These are phyloP conservation scores for Ophraella communa DNA, from an alignment of 2,888 invertebrate species.

Conservation along the genomic window DNA sequence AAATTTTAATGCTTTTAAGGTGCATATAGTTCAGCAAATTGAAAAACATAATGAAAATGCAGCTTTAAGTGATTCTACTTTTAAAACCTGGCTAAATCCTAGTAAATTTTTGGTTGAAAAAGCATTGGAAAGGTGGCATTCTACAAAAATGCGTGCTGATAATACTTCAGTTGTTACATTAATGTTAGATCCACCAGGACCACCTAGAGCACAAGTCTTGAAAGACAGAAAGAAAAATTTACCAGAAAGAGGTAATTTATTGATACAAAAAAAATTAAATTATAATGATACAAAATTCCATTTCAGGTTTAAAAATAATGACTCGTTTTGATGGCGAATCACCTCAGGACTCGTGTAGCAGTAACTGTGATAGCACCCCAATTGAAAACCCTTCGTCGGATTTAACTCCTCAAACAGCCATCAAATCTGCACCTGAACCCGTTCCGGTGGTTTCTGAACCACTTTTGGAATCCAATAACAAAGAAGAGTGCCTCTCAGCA, in stretches of 20 bases:
- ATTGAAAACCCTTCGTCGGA: conserved; percentile 17
- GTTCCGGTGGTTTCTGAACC: neutral
- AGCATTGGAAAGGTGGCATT: conserved; percentile 84
- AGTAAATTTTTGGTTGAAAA: conserved; percentile 87
- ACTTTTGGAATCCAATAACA: neutral
- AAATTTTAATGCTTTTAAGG: conserved; percentile 2
- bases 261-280: conserved; percentile 27
- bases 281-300: neutral
- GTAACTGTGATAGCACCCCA: conserved; percentile 30
- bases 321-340: conserved; percentile 49
- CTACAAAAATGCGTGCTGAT: conserved; percentile 88
- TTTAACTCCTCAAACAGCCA: conserved; percentile 9
- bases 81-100: conserved; percentile 80
- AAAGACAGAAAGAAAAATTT: conserved; percentile 52
- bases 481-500: conserved; percentile 26
- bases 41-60: conserved; percentile 80
- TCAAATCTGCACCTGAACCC: conserved; percentile 27
- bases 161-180: conserved; percentile 94
- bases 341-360: conserved; percentile 30
- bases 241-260: conserved; percentile 40
- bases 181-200: conserved; percentile 89
- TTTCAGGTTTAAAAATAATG: conserved; percentile 53
- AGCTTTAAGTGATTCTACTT: conserved; percentile 59
- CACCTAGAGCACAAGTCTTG: conserved; percentile 72
- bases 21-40: conserved; percentile 81